Evolutionary conservation across 2,113 vertebrate genomes (phyloP).

Genomic region (Mesitornis unicolor): DNA sequence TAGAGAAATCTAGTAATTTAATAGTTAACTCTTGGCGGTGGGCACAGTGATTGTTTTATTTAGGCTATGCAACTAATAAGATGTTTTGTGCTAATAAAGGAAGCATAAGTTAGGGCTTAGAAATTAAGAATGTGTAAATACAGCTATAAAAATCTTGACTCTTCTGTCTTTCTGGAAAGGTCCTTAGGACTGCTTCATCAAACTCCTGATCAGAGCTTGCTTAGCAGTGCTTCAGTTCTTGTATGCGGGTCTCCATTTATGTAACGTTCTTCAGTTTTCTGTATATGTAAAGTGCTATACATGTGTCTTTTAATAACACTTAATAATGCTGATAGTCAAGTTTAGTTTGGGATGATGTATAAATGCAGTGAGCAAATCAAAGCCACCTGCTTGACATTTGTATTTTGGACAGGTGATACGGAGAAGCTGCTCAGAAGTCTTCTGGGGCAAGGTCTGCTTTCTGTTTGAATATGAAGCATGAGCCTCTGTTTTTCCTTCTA

Average conservation of each 20-base stretch:
- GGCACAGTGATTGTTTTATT: not conserved
- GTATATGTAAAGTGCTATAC: accelerated
- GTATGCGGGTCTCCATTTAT: not conserved
- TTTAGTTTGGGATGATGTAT: not conserved
- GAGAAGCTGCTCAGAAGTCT: not conserved
- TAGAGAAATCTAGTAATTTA: not conserved
- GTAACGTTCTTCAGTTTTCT: not conserved
- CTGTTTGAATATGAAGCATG: not conserved
- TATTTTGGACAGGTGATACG: not conserved
- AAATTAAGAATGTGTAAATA: not conserved
- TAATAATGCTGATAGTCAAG: not conserved
- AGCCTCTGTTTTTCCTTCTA: not conserved
- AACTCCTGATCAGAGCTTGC: not conserved
- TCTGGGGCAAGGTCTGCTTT: not conserved
- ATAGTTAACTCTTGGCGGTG: not conserved
- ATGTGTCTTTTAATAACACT: not conserved
- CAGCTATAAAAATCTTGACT: not conserved
- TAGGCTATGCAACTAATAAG: not conserved
- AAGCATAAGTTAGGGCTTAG: not conserved
- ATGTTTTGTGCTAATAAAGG: not conserved
- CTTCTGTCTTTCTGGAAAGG: not conserved
- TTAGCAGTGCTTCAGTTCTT: not conserved
- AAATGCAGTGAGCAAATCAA: not conserved
- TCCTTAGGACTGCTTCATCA: not conserved
- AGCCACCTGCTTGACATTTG: not conserved